These are phyloP conservation scores for Polydrusus tereticollis DNA, from an alignment of 2,888 invertebrate genomes.

Conservation along the genomic window DNA sequence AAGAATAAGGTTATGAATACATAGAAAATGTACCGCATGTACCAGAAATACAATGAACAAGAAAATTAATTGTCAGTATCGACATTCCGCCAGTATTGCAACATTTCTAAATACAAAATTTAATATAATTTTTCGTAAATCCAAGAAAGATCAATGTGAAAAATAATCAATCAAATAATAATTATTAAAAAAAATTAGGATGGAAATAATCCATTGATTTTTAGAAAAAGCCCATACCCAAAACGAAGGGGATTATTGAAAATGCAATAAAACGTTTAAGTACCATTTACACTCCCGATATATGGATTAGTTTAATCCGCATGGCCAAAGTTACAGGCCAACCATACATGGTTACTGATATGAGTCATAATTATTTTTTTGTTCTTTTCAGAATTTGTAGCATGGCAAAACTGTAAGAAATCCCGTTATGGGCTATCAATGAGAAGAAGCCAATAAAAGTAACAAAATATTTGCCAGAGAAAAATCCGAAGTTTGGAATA, in stretches of 20 bases:
- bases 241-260: not conserved
- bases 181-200: too few relatives aligned
- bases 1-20: too few relatives aligned
- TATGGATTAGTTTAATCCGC: not conserved
- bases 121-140: too few relatives aligned
- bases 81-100: too few relatives aligned
- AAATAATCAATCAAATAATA: too few relatives aligned
- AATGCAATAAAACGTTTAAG: not conserved
- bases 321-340: not conserved
- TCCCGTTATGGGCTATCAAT: too few relatives aligned
- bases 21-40: too few relatives aligned
- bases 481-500: not conserved
- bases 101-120: too few relatives aligned
- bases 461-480: not conserved
- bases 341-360: not conserved
- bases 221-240: not conserved
- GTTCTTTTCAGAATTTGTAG: not conserved
- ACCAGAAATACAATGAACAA: too few relatives aligned
- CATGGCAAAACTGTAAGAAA: not conserved
- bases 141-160: too few relatives aligned
- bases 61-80: too few relatives aligned
- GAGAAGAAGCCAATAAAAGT: not conserved
- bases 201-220: not conserved
- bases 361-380: not conserved
- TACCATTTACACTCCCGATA: not conserved